Evolutionary conservation across 2,888 invertebrate genomes (phyloP), one percentile per base, ranked within the genome.

Genomic region (Calliopum simillimum): DNA sequence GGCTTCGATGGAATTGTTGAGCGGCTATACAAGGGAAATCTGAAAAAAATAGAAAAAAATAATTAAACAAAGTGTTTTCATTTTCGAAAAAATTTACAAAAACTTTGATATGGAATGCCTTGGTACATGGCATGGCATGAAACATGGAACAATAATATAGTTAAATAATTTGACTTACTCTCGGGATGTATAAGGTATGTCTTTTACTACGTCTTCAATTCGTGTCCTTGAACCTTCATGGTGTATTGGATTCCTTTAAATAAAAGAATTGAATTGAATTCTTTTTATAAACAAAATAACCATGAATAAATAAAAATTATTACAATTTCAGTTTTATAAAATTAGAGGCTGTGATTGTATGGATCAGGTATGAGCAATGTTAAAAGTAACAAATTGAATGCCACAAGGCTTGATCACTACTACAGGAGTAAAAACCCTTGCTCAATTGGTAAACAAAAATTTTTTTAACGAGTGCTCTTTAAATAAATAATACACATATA

Each of bases 141-240:
- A 23, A 23, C 1, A 21, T 21, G 14, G n/a, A n/a, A n/a, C n/a
- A 25, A 21, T 13, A 58, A 43, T 11, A n/a, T 33, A 58, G 23
- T 16, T 51, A 53, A 19, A 63, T 51, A 16, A 8, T 14, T 53
- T 46, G 63, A 87, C 89, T 87, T 84, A 91, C 91, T 91, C 90
- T 86, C 90, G 85, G 74, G 90, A 91, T 75, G 90, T 89, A 71
- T 92, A 92, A 12, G 90, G 89, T 73, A 93, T 87, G 61, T 90
- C 89, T 46, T 92, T 92, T 44, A 95, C 89, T 80, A 92, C 91
- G 83, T 98, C 97, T 49, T 91, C 86, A 75, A 97, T 93, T 83
- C 91, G 91, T 75, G 94, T 94, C 47, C 94, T 89, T 0, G 97
- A 96, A 0, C 96, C 96, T 76, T 91, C 89, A 85, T 94, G 90